Evolutionary conservation across 2,113 vertebrate species (phyloP).

Genomic region (Microcebus griseorufus): DNA sequence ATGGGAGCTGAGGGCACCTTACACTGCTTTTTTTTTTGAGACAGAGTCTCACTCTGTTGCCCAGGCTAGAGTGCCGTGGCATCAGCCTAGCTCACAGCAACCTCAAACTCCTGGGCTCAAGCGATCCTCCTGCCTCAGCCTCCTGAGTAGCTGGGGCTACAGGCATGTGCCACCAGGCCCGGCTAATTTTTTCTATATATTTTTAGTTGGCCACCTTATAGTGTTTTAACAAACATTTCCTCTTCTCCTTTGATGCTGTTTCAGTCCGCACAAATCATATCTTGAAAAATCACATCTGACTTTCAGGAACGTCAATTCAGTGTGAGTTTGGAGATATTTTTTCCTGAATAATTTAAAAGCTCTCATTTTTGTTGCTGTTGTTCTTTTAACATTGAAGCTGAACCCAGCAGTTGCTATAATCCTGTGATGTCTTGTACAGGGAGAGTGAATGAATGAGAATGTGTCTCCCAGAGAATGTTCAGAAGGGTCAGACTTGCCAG

Average conservation of each 20-base stretch:
- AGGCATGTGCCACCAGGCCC: too few relatives aligned
- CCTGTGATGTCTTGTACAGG: background rate
- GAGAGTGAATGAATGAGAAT: background rate
- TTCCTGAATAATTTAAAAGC: background rate
- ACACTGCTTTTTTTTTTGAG: too few relatives aligned
- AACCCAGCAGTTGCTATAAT: background rate
- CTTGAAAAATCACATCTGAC: background rate
- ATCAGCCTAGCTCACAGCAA: too few relatives aligned
- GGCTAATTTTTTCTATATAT: too few relatives aligned
- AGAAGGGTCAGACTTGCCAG: background rate
- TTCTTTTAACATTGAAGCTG: background rate
- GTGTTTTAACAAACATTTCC: background rate
- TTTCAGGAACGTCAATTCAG: background rate
- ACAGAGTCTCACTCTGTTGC: too few relatives aligned
- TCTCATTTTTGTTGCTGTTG: background rate
- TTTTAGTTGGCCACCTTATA: background rate
- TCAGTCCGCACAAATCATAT: background rate
- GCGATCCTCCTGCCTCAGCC: too few relatives aligned
- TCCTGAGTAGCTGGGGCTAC: too few relatives aligned
- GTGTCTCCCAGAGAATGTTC: conserved; percentile 29
- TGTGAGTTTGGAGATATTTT: conserved; percentile 8
- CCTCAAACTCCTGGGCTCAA: too few relatives aligned
- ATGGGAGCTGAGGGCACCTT: background rate
- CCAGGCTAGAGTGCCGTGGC: too few relatives aligned
- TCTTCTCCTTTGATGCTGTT: background rate